Conservation (phyloP, 2,888 invertebrate genomes). For the Agapostemon virescens region DNA sequence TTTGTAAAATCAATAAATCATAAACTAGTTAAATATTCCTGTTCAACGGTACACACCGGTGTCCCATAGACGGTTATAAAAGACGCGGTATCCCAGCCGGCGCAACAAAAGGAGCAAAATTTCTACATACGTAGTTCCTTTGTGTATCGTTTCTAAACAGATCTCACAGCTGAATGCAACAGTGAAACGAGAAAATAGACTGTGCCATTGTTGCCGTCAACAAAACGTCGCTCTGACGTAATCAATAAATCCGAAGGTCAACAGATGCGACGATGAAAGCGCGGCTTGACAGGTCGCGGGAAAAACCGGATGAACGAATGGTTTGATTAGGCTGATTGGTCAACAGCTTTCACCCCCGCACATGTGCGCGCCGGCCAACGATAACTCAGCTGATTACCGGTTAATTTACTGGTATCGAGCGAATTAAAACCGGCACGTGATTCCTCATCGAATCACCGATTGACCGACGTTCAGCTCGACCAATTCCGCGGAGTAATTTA, state of each 20-base stretch:
- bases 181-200: conserved; percentile 5
- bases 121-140: conserved; percentile 20
- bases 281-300: not conserved
- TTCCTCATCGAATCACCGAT: conserved; percentile 65
- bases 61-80: not conserved
- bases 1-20: conserved; percentile 34
- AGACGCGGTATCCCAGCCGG: not conserved
- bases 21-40: conserved; percentile 35
- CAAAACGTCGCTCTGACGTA: conserved; percentile 9
- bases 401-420: conserved; percentile 39
- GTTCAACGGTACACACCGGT: not conserved
- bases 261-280: conserved; percentile 18
- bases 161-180: conserved; percentile 42
- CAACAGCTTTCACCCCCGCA: not conserved
- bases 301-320: not conserved
- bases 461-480: conserved; percentile 15
- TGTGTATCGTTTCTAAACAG: conserved; percentile 31
- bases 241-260: conserved; percentile 35
- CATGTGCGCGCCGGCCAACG: conserved; percentile 12
- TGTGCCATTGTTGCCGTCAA: conserved; percentile 7
- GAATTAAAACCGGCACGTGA: conserved; percentile 70
- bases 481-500: conserved; percentile 53
- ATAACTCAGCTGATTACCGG: conserved; percentile 45
- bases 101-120: conserved; percentile 24
- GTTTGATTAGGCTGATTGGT: conserved; percentile 22